Base-by-base conservation (phyloP, 2,113 vertebrate species). In the Rhipidura dahli region DNA sequence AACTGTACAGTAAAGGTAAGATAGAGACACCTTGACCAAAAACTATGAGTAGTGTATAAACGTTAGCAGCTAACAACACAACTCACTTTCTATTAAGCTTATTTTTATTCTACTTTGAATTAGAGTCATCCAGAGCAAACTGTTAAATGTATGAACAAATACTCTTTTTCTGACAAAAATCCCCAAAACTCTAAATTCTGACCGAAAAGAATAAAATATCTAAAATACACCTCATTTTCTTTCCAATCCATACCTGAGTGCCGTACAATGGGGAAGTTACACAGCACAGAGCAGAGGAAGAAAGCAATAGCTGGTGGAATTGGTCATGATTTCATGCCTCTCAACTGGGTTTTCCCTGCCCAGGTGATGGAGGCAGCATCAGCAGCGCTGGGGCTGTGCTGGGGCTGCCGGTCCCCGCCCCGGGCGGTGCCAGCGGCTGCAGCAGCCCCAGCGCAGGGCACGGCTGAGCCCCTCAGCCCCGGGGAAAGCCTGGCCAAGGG, bases 301-400 rank as follows among this genome's bases (percentile, higher is more conserved):
- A 59, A 54, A 28, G 40, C 8, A 40, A 13, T 2, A 59, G 11
- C 6, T 26, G 15, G 5, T 40, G 31, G 8, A 61, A 40, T 37
- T 15, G 5, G 30, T 21, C 16, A 8, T 7, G 11, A 42, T 40
- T 69, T 65, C 21, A 11, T 1, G 3, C 4, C 6, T 50, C 50
- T 24, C 15, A 15, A 1, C 21, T 3, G 28, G 9, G 2, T 47
- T 54, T 50, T 63, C 37, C 37, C 22, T 24, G 16, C 1, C 15
- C n/a, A 1, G 51, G 15, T 2, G 22, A 4, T 0, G 12, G 18
- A 16, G 1, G 60, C 63, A 10, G 39, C 22, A 16, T 16, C 13
- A 7, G 27, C 47, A n/a, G 33, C 9, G 26, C 54, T 23, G n/a
- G 33, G 22, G 17, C 35, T 2, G 21, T 20, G 16, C 24, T 14